Evolutionary conservation across 2,797 vertebrate species (phyloP).

Genomic region (Harpagifer antarcticus): DNA sequence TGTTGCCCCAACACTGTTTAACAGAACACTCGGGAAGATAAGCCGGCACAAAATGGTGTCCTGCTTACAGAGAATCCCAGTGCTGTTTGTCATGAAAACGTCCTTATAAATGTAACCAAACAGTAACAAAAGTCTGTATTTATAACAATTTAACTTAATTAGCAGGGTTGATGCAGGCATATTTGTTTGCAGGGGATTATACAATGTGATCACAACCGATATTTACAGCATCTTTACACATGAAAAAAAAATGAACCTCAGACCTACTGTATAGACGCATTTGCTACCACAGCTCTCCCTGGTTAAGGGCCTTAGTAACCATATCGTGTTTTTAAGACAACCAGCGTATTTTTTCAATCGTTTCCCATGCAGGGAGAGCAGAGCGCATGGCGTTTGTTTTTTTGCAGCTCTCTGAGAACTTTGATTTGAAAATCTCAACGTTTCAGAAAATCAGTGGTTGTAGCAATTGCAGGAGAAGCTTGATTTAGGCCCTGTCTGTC

Average conservation of each 20-base stretch:
- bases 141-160: neutral
- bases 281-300: neutral
- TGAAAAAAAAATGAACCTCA: neutral
- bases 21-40: slow-evolving; percentile 49
- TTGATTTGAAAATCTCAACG: too few species aligned
- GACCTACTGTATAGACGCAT: neutral
- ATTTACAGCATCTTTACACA: neutral
- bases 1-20: slow-evolving; percentile 45
- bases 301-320: too few species aligned
- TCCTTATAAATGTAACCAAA: neutral
- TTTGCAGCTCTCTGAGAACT: too few species aligned
- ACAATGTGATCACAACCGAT: slow-evolving; percentile 5
- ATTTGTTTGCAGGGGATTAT: neutral
- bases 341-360: too few species aligned
- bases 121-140: neutral
- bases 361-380: too few species aligned
- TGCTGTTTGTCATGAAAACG: neutral
- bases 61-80: slow-evolving; percentile 15
- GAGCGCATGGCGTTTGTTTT: too few species aligned
- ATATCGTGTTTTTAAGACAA: too few species aligned
- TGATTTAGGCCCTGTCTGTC: too few species aligned
- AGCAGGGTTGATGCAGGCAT: neutral
- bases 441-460: too few species aligned
- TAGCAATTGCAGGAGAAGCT: too few species aligned
- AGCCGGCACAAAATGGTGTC: slow-evolving; percentile 41